Evolutionary conservation across 2,113 vertebrate species (phyloP), one percentile per base, ranked within the genome.

Genomic region (Sinocyclocheilus maitianheensis): DNA sequence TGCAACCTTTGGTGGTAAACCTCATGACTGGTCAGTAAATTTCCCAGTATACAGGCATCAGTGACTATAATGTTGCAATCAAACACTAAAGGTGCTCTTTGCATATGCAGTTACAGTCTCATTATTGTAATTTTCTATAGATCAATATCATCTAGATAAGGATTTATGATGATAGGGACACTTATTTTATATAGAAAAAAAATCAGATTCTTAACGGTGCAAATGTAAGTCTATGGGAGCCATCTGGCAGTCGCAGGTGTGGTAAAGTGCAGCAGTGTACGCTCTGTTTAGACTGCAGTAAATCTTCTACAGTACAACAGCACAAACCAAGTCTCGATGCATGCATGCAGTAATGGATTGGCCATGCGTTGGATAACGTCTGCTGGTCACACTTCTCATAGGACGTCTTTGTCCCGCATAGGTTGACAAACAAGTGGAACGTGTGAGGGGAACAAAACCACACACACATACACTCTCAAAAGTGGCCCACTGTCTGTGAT

Each of bases 161-260:
- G 48, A 46, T 46, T 46, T 43, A 43, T 43, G 40, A 7, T 43
- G 40, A 43, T 43, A 9, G 7, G 43, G 40, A 43, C 40, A 43
- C 7, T 43, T 8, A 43, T 43, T 43, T 43, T 43, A 43, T 8
- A 43, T 43, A 8, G 2, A 3, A 34, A 34, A 40, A 40, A 40
- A 8, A 43, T 43, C 43, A 1, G 8, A 43, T 9, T 43, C 43
- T 43, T 14, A 14, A 14, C 24, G 34, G 46, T 72, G 67, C 81
- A 72, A 48, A 51, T 48, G 43, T 7, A 67, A 46, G 62, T 81
- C 67, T 69, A 55, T 34, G 79, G 20, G 24, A 37, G 67, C 86
- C 89, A 89, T 88, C 86, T 89, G 88, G 74, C 85, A 16, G 60
- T 65, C 69, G 62, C 86, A 87, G 84, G 84, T 86, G 86, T 82